phyloP scores from a whole-genome alignment of 2,113 vertebrate genomes.

The Channa maculata region DNA sequence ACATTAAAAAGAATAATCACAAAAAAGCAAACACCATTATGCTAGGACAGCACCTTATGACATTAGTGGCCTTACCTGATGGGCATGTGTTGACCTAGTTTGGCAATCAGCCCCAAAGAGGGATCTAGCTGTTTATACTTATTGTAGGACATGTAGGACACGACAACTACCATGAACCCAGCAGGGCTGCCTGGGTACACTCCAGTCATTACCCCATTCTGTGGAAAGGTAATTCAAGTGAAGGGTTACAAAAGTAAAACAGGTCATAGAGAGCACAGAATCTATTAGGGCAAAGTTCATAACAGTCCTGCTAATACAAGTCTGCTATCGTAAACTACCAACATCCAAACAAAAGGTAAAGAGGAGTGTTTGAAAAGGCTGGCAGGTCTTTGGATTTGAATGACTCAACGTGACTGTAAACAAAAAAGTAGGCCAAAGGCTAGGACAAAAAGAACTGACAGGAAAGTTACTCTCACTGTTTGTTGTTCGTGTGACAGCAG shows the following conservation, averaged over 20 bases:
- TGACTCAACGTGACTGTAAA: slow-evolving; percentile 30
- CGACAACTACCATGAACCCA: slow-evolving; percentile 93
- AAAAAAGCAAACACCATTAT: too few relatives aligned
- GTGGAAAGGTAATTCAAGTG: slow-evolving; percentile 26
- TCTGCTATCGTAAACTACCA: neutral
- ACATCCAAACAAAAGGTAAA: neutral
- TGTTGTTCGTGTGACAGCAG: neutral
- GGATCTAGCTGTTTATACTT: slow-evolving; percentile 91
- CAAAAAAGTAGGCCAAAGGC: slow-evolving; percentile 54
- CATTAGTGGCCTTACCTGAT: slow-evolving; percentile 85
- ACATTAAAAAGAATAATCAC: too few relatives aligned
- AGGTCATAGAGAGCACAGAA: neutral
- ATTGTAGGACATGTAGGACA: slow-evolving; percentile 93
- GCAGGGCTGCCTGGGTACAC: slow-evolving; percentile 95
- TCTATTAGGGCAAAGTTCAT: neutral
- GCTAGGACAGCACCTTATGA: neutral
- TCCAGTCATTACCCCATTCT: slow-evolving; percentile 97
- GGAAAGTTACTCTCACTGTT: slow-evolving; percentile 38
- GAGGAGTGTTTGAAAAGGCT: slow-evolving; percentile 16
- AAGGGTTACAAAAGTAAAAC: neutral
- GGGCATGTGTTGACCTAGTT: slow-evolving; percentile 87
- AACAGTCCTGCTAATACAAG: neutral
- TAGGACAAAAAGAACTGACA: slow-evolving; percentile 33
- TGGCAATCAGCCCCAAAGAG: slow-evolving; percentile 91
- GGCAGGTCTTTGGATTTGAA: slow-evolving; percentile 24